Conservation (phyloP, 2,797 vertebrate species). For the Clamator glandarius region DNA sequence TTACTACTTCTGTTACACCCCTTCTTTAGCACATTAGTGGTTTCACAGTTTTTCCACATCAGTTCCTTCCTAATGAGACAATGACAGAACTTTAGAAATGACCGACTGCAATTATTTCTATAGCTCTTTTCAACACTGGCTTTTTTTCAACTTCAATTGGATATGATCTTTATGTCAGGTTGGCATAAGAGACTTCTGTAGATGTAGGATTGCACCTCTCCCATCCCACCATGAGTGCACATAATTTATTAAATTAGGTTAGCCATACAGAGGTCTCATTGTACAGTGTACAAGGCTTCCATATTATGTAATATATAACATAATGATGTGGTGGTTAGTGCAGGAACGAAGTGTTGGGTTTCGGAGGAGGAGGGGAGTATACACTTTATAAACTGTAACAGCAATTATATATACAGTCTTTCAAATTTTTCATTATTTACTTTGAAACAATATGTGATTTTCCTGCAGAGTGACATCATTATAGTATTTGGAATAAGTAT, state of each 20-base stretch:
- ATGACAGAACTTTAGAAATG: neutral
- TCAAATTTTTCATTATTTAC: neutral
- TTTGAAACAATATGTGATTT: neutral
- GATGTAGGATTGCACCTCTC: neutral
- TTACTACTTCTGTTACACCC: neutral
- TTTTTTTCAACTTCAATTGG: neutral
- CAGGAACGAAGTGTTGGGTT: neutral
- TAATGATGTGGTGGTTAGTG: neutral
- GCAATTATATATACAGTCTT: neutral
- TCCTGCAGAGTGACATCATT: neutral
- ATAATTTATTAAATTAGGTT: neutral
- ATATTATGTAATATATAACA: neutral
- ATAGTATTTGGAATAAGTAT: neutral
- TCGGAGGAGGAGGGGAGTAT: neutral
- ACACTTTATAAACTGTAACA: neutral
- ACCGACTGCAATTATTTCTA: neutral
- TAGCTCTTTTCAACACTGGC: neutral
- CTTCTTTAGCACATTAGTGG: neutral
- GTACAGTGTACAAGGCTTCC: neutral
- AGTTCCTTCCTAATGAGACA: neutral
- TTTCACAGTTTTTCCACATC: neutral
- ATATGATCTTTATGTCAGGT: neutral
- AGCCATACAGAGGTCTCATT: neutral
- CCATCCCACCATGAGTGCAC: neutral
- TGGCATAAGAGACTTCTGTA: neutral